Base-by-base conservation (phyloP, 2,888 invertebrate genomes). In the Mythimna vitellina region DNA sequence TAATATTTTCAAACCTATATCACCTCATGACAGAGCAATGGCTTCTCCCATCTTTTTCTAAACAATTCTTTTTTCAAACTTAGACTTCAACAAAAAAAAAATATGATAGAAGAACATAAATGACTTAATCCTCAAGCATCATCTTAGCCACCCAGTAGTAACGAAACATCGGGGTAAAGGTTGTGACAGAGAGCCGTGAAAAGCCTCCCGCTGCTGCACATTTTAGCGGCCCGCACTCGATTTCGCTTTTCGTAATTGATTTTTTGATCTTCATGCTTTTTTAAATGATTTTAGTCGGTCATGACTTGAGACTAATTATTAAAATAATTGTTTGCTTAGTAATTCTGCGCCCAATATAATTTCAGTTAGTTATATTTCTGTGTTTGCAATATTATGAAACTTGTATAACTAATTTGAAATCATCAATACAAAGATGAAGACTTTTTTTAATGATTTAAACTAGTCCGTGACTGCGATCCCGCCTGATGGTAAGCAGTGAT, bases 131-230 rank as follows among this genome's bases (percentile, higher is more conserved):
- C 32, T 22, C 0, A 70, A 75, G 85, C 82, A 79, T 42, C 85
- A 87, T 88, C 84, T 89, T 89, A 89, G 75, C 3, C 70, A 63
- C 60, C 82, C 67, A 35, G 57, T 65, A 25, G 46, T 75, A 79
- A 85, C 79, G 82, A 84, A 85, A 86, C 79, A 78, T 84, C 57
- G 80, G 85, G 85, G 78, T 83, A 89, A 87, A 89, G 88, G 87
- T 85, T 86, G 84, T 76, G 78, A 84, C 80, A 87, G 73, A 75
- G 72, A 83, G 71, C 84, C 85, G 78, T 88, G 85, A 86, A 85
- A 80, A 81, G 61, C 14, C 32, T 61, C 65, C 67, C 65, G 65
- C 77, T 29, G 29, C 78, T 51, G 80, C 56, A 76, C 76, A 83
- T 81, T 81, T 81, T 76, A 78, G 82, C 56, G 73, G 64, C 71